Base-by-base conservation (phyloP, 1,140 invertebrate genomes). In the Anastrepha ludens region DNA sequence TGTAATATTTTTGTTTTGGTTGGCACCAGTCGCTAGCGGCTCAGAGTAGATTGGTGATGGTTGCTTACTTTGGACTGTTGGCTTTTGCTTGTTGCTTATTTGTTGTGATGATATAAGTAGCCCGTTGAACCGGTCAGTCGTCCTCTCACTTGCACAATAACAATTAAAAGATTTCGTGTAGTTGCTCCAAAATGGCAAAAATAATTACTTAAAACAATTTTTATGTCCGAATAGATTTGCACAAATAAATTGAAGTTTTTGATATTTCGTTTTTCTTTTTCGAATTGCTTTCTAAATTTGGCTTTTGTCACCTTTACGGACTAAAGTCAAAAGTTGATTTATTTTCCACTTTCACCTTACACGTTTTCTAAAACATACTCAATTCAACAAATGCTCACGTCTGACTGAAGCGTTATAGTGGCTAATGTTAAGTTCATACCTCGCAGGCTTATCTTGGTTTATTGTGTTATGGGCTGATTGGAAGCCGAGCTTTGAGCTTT, bases 51-150 rank as follows among this genome's bases (percentile, higher is more conserved):
- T 11, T 55, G 50, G 0, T 55, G 50, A 55, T 3, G 41, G 11
- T 74, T 74, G 17, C 74, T 81, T 58, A 81, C 70, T 81, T 81
- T 81, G 74, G 50, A 29, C 29, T 58, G 47, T 81, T 81, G 74
- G 6, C 15, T 50, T 20, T 20, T 81, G 8, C 8, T 50, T 74
- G 70, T 62, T 9, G n/a, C 60, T 62, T 55, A 11, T 6, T 2
- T 55, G 64, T 20, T 74, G 74, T 81, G 74, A 9, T 81, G 74
- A 81, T 81, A 81, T 81, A 81, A 81, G 44, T 55, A 47, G 41
- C 74, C 74, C 74, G 74, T 81, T 81, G 74, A 81, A 81, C 74
- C 74, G 74, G 74, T 81, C 74, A 58, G 44, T 58, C 47, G 74
- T 81, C 47, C 47, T 55, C 74, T n/a, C 74, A 20, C 5, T 81